phyloP scores from a whole-genome alignment of 1,140 invertebrate species.

The Ceratitis capitata region DNA sequence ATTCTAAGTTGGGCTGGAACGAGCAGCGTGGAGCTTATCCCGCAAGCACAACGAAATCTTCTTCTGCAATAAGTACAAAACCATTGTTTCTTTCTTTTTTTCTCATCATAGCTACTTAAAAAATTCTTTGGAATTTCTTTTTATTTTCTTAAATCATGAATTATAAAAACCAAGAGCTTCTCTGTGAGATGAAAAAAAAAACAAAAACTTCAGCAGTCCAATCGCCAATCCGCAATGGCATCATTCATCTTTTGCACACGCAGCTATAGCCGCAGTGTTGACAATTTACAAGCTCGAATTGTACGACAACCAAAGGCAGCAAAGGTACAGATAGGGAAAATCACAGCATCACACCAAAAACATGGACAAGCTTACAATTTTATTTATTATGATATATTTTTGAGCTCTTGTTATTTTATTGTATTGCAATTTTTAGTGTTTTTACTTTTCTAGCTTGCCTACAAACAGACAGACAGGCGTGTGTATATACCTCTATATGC shows the following conservation, averaged over 20 bases:
- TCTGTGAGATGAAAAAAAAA: background rate
- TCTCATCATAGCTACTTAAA: background rate
- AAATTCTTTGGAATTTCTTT: background rate
- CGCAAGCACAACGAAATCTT: background rate
- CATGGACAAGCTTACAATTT: background rate
- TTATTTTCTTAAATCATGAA: background rate
- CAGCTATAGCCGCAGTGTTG: background rate
- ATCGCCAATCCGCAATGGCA: background rate
- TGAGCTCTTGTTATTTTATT: background rate
- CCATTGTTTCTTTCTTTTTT: background rate
- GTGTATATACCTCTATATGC: too few species aligned
- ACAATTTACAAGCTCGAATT: constrained; percentile 15
- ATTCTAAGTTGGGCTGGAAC: background rate
- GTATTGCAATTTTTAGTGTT: too few species aligned
- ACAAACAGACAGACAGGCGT: background rate
- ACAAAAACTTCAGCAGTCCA: background rate
- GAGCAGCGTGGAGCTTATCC: background rate
- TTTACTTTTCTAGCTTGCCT: background rate
- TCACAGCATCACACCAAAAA: constrained; percentile 4
- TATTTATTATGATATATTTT: background rate
- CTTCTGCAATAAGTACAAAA: background rate
- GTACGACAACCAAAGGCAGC: background rate
- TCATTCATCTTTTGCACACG: constrained; percentile 21
- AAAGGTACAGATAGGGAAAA: background rate
- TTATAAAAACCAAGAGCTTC: background rate